Evolutionary conservation across 2,113 vertebrate species (phyloP), one percentile per base, ranked within the genome.

Genomic region (Onychorhynchus coronatus): DNA sequence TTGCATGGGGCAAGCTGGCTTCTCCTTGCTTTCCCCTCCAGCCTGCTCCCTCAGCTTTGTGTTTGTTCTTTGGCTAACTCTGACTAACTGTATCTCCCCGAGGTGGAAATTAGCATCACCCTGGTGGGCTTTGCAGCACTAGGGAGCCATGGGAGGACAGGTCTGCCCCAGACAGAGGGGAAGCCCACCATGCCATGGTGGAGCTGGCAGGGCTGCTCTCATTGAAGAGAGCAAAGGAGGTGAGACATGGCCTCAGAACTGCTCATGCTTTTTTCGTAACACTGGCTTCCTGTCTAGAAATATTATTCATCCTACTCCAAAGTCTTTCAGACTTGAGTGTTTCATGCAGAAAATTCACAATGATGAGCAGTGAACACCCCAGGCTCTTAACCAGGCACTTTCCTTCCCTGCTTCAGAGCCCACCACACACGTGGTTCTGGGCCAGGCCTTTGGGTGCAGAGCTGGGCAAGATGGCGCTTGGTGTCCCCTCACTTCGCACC

Each of bases 311-410:
- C n/a, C 65, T 71, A 13, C 42, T 83, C 13, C 37, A 41, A 91
- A 96, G 47, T 59, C 82, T 77, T 88, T 75, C 68, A 1, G 82
- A 86, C 88, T 35, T 50, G 67, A 88, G 47, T 0, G 1, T 71
- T 93, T 92, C 83, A 88, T 75, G 79, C 85, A 91, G 93, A 92
- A 94, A 97, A 96, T 31, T 68, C 2, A 3, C 12, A 53, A 84
- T 3, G 42, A 82, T 84, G 49, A 84, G 59, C 42, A 71, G 46
- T 1, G 23, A 85, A 42, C 78, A 50, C 56, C 17, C 16, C 0
- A 0, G 75, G 92, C 46, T 76, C 44, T 80, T 80, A 89, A 56
- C 33, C 33, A 37, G 62, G n/a, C 49, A 58, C 46, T 28, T 79
- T 56, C 58, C 47, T 44, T 58, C 73, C 71, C 42, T 27, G 13